A percentile compares a stretch with the other conserved stretches of the same genome.
Conservation (phyloP, 1,140 invertebrate species). For the Aphidius ervi region DNA sequence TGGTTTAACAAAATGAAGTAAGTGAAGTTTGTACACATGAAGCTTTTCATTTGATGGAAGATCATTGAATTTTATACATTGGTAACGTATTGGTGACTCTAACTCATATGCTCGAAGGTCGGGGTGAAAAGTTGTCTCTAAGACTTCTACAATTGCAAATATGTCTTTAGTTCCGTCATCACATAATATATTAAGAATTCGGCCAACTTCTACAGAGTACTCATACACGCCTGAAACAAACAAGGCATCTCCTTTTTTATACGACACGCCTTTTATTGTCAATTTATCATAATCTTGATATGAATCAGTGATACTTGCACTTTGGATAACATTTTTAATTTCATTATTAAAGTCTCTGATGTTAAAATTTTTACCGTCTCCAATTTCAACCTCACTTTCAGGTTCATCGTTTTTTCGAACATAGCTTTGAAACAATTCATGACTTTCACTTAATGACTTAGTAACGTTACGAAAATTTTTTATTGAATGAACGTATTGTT, state of each 20-base stretch:
- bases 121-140: no score
- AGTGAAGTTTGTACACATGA: no score
- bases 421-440: slow-evolving; percentile 1
- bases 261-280: slow-evolving; percentile 16
- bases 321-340: slow-evolving; percentile 13
- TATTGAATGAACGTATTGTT: background rate
- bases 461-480: background rate
- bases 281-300: slow-evolving; percentile 18
- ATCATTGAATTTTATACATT: no score
- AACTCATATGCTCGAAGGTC: no score
- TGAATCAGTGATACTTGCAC: background rate
- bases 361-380: slow-evolving; percentile 9
- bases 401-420: background rate
- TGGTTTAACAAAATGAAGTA: no score
- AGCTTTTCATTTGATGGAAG: no score
- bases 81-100: no score
- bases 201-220: no score
- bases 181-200: no score
- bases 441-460: background rate
- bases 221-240: no score
- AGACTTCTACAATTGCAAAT: no score
- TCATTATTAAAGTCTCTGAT: slow-evolving; percentile 12
- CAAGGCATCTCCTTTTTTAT: slow-evolving; percentile 20
- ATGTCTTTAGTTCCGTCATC: no score
- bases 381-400: background rate